phyloP scores from a whole-genome alignment of 2,113 vertebrate genomes.

The Lamprologus callipterus region DNA sequence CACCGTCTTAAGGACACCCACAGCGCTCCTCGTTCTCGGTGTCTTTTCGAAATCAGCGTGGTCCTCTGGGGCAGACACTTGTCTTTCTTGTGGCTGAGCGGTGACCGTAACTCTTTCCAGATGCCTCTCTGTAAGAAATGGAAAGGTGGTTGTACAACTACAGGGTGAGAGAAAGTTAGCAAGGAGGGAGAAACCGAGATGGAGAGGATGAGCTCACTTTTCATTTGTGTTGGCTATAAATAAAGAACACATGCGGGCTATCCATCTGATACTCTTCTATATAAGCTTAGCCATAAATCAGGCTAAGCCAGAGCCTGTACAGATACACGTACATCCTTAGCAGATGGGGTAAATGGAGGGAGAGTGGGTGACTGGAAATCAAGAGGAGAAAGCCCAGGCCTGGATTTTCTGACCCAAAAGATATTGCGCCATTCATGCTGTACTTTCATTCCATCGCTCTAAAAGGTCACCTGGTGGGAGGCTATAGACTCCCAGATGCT shows the following conservation, averaged over 20 bases:
- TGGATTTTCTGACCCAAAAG: conserved; percentile 26
- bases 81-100: conserved; percentile 42
- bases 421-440: conserved; percentile 19
- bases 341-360: conserved; percentile 10
- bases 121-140: conserved; percentile 38
- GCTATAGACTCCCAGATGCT: conserved; percentile 22
- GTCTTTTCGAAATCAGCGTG: conserved; percentile 6
- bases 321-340: conserved; percentile 45
- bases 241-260: conserved; percentile 71
- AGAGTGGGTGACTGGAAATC: conserved; percentile 16
- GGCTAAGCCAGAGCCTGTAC: conserved; percentile 17
- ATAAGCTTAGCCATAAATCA: conserved; percentile 64
- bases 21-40: not conserved
- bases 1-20: conserved; percentile 8
- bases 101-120: conserved; percentile 63
- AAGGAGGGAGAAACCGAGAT: conserved; percentile 27
- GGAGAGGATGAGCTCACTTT: conserved; percentile 71
- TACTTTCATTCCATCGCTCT: conserved; percentile 3
- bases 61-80: conserved; percentile 2
- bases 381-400: conserved; percentile 34
- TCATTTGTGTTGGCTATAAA: conserved; percentile 70
- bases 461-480: conserved; percentile 13
- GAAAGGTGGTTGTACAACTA: not conserved
- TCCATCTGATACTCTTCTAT: conserved; percentile 59
- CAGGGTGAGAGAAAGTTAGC: conserved; percentile 27